These are phyloP conservation scores for Panthera leo DNA, from an alignment of 2,113 vertebrate genomes.

Conservation along the genomic window DNA sequence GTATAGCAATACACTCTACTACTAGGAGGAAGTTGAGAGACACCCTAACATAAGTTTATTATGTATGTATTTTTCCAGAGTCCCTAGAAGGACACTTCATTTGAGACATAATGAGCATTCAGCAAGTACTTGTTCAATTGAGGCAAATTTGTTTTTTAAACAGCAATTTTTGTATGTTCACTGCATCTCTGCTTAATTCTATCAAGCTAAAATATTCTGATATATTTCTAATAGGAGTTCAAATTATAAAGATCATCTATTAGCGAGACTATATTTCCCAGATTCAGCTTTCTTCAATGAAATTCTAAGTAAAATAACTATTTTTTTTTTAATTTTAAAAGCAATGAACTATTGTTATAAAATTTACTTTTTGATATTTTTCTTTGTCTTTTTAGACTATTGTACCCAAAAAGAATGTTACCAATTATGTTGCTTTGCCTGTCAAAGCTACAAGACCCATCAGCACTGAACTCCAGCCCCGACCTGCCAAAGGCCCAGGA, in stretches of 20 bases:
- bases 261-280: background rate
- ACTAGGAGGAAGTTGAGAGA: background rate
- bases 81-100: background rate
- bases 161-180: background rate
- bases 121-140: background rate
- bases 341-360: background rate
- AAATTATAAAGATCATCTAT: background rate
- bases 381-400: slow-evolving; percentile 73
- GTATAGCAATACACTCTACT: background rate
- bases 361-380: background rate
- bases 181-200: slow-evolving; percentile 24
- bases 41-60: background rate
- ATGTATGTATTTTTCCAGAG: background rate
- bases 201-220: slow-evolving; percentile 24
- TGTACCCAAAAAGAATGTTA: slow-evolving; percentile 54
- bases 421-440: background rate
- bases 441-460: background rate
- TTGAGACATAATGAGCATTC: background rate
- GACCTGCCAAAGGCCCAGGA: background rate
- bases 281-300: slow-evolving; percentile 20
- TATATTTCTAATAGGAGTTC: background rate
- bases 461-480: background rate
- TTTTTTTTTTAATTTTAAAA: slow-evolving; percentile 37
- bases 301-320: slow-evolving; percentile 16
- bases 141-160: slow-evolving; percentile 31